Conservation (phyloP, 1,140 invertebrate genomes). For the Stegodyphus mimosarum region DNA sequence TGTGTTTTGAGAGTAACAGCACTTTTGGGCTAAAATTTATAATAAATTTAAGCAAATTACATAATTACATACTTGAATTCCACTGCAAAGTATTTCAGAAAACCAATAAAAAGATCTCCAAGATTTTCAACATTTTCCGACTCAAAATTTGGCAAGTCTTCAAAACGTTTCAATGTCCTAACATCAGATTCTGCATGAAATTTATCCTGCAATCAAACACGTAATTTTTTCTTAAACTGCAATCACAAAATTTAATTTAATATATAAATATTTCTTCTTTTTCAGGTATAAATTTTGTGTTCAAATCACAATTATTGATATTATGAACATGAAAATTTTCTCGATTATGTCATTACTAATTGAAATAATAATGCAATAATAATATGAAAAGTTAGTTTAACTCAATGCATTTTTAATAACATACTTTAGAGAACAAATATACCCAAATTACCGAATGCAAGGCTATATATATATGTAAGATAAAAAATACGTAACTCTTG, state of each 20-base stretch:
- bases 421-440: neutral
- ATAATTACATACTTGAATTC: constrained; percentile 79
- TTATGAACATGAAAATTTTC: neutral
- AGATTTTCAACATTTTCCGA: constrained; percentile 79
- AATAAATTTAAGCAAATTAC: neutral
- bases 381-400: neutral
- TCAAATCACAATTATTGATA: neutral
- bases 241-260: constrained; percentile 60
- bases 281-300: neutral
- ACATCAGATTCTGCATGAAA: constrained; percentile 21
- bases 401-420: neutral
- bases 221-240: neutral
- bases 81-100: constrained; percentile 87
- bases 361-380: too few relatives aligned
- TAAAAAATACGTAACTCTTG: neutral
- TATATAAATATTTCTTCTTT: neutral
- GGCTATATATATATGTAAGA: neutral
- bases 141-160: constrained; percentile 69
- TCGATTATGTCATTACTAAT: neutral
- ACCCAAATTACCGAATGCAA: neutral
- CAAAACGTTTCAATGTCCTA: constrained; percentile 65
- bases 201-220: constrained; percentile 17
- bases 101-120: constrained; percentile 89
- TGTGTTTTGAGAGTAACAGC: too few relatives aligned
- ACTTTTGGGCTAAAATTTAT: neutral